These are phyloP conservation scores for Tryphoninae sp. DNA, from an alignment of 2,888 invertebrate genomes.

Conservation along the genomic window DNA sequence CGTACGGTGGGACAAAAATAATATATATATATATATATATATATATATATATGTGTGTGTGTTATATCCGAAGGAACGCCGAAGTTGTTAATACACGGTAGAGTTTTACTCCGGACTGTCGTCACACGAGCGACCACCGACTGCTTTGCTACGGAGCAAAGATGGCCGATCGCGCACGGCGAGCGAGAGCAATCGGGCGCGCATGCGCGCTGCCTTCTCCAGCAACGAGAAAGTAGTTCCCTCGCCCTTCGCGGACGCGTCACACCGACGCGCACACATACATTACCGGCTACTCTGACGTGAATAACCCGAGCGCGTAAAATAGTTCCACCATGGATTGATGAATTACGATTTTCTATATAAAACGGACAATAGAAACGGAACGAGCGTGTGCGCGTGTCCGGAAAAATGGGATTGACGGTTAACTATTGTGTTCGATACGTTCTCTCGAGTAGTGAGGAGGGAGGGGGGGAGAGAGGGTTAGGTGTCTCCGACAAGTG, in stretches of 20 bases:
- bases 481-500: background rate
- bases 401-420: too few species aligned
- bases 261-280: background rate
- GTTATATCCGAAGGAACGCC: conserved; percentile 56
- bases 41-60: too few species aligned
- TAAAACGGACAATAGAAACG: background rate
- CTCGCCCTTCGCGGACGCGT: conserved; percentile 46
- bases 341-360: background rate
- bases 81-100: conserved; percentile 67
- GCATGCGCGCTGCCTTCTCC: conserved; percentile 42
- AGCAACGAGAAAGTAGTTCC: conserved; percentile 64
- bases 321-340: background rate
- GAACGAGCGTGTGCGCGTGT: too few species aligned
- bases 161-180: conserved; percentile 74
- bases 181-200: conserved; percentile 72
- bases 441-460: too few species aligned
- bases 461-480: background rate
- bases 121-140: conserved; percentile 77
- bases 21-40: conserved; percentile 1
- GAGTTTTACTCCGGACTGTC: conserved; percentile 69
- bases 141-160: conserved; percentile 73
- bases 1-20: conserved; percentile 15
- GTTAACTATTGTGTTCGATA: too few species aligned
- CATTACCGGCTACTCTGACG: conserved; percentile 30
- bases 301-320: conserved; percentile 16